These are phyloP conservation scores for Theodoxus fluviatilis DNA, from an alignment of 2,888 invertebrate species.

Conservation along the genomic window DNA sequence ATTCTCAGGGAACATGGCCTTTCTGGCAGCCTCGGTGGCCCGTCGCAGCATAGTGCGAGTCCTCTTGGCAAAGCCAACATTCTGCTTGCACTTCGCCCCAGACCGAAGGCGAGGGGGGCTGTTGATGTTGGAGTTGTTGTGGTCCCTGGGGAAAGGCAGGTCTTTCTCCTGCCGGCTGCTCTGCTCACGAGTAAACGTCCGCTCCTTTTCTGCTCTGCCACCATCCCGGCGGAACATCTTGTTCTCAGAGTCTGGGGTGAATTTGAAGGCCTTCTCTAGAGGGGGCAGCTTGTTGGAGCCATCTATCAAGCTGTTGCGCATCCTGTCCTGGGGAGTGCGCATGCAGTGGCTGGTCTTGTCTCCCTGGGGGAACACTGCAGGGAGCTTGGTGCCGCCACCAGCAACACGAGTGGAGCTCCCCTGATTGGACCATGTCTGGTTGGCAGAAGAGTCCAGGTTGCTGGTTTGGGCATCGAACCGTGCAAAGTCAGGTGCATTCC, in stretches of 20 bases:
- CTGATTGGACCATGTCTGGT: no score
- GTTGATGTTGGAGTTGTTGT: neutral
- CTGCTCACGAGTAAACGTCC: slow-evolving; percentile 18
- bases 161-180: neutral
- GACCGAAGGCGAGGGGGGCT: neutral
- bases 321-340: no score
- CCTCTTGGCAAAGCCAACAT: slow-evolving; percentile 31
- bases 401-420: no score
- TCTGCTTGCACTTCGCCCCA: slow-evolving; percentile 20
- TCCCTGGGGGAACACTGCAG: no score
- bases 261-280: no score
- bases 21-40: slow-evolving; percentile 33
- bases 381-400: no score
- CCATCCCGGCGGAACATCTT: neutral
- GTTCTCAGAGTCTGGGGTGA: neutral
- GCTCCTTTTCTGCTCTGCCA: slow-evolving; percentile 26
- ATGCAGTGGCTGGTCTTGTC: no score
- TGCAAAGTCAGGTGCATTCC: neutral
- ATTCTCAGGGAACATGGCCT: slow-evolving; percentile 37
- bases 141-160: neutral
- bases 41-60: slow-evolving; percentile 33
- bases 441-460: no score
- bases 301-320: no score
- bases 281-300: no score
- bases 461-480: no score